Percentiles rank a stretch among this genome's conserved stretches.
These are phyloP conservation scores for Malurus splendens DNA, from an alignment of 2,797 vertebrate genomes.

Conservation along the genomic window DNA sequence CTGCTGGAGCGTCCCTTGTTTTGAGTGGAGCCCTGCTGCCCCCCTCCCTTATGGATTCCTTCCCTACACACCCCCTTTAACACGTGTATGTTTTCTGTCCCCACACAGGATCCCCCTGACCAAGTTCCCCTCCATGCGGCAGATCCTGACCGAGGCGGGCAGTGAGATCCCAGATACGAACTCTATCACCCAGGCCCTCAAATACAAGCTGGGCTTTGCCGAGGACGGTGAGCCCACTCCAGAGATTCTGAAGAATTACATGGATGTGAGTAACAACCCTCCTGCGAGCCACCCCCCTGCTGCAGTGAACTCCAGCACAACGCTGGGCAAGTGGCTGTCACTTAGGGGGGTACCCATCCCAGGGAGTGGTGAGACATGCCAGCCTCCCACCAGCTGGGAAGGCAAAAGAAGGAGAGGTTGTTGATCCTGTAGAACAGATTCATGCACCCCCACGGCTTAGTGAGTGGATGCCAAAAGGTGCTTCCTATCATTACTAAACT, in stretches of 20 bases:
- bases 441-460: not conserved
- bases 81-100: not conserved
- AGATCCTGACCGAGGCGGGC: conserved; percentile 76
- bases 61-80: not conserved
- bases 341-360: not conserved
- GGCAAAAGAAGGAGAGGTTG: not conserved
- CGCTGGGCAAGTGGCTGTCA: not conserved
- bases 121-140: conserved; percentile 88
- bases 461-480: not conserved
- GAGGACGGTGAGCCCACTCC: conserved; percentile 75
- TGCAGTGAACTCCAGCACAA: accelerated
- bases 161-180: conserved; percentile 72
- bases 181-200: conserved; percentile 64
- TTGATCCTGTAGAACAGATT: not conserved
- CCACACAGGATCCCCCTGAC: conserved; percentile 83
- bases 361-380: too few relatives aligned
- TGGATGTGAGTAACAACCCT: conserved; percentile 82
- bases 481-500: not conserved
- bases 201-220: conserved; percentile 79
- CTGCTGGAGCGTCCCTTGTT: accelerated
- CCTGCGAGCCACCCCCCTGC: accelerated
- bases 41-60: accelerated
- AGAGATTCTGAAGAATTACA: conserved; percentile 90
- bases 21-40: not conserved
- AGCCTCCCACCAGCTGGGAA: not conserved